Evolutionary conservation across 37 sponge, comb jelly and placozoan species (phyloP).

Genomic region (Eunapius fragilis): DNA sequence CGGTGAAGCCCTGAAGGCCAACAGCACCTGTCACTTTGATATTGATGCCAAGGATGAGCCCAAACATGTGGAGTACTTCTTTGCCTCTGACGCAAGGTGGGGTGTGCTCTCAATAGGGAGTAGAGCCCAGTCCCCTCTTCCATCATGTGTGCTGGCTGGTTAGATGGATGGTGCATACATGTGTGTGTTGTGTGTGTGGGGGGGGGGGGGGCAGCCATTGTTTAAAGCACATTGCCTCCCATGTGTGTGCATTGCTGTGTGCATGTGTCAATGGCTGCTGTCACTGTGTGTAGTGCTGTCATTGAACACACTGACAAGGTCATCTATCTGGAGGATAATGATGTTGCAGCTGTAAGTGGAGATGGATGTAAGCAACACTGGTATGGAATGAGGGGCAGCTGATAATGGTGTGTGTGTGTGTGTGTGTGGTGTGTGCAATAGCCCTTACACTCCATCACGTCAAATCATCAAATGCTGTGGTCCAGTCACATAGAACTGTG

Average conservation of each 20-base stretch:
- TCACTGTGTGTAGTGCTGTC: conserved; percentile 75
- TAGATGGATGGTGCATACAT: too few relatives aligned
- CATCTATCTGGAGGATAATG: conserved; percentile 97
- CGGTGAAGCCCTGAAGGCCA: background rate
- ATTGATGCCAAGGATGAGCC: conserved; percentile 43
- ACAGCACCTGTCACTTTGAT: conserved; percentile 55
- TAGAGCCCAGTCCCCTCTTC: too few relatives aligned
- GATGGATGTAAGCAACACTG: conserved; percentile 77
- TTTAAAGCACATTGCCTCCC: too few relatives aligned
- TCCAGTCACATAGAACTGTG: conserved; percentile 67
- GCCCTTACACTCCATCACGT: conserved; percentile 90
- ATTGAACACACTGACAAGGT: conserved; percentile 98
- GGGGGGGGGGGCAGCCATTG: too few relatives aligned
- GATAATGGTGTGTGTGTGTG: background rate
- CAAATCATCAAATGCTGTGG: conserved; percentile 52
- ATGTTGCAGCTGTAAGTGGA: conserved; percentile 88
- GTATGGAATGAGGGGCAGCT: background rate
- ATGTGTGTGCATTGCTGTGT: too few relatives aligned
- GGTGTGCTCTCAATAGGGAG: too few relatives aligned
- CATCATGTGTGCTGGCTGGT: too few relatives aligned
- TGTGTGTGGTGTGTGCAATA: conserved; percentile 25
- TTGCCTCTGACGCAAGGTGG: conserved; percentile 98
- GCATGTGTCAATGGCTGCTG: background rate
- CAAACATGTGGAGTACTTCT: conserved; percentile 91
- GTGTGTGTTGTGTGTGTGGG: too few relatives aligned